Base-by-base conservation (phyloP, 2,888 invertebrate species). In the Aporophyla lueneburgensis region DNA sequence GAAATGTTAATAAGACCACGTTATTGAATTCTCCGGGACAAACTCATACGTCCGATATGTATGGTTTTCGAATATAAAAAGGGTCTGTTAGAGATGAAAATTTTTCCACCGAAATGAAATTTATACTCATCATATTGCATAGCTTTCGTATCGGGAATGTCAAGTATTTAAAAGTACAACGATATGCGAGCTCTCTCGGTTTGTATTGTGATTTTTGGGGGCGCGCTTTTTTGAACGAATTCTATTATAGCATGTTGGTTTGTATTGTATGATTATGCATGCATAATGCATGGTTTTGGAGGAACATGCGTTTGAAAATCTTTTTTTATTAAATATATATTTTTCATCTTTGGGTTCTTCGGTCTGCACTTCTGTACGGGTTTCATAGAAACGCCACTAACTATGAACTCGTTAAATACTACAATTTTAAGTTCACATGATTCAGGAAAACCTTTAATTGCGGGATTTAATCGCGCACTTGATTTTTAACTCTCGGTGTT, bases 61-160 rank as follows among this genome's bases (percentile, higher is more conserved):
- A 88, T 88, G 91, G 83, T 89, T 90, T 89, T 85, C 86, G 82
- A 88, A 88, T 87, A 88, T 82, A 90, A 89, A 59, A 92, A 92
- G 93, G 93, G 91, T 88, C 90, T 79, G 83, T 82, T 86, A 87
- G 90, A 92, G 85, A 91, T 87, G 89, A 91, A 92, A 92, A 91
- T 91, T 68, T 78, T 90, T 91, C 89, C 89, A 89, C 90, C 91
- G 86, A 93, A 93, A 91, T 92, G 91, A 93, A 93, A 93, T 94
- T 92, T 93, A 93, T 93, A 93, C 92, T 93, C 94, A 93, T 94
- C 93, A 94, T 94, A 94, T 94, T 92, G 93, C 95, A 93, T 95
- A 93, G 92, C 93, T 89, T 89, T 87, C 88, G 90, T 90, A 92
- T 93, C 83, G 89, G 90, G 94, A 94, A 95, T 95, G 93, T 90